Evolutionary conservation across 2,113 vertebrate genomes (phyloP), one percentile per base, ranked within the genome.

Genomic region (Esox niger): DNA sequence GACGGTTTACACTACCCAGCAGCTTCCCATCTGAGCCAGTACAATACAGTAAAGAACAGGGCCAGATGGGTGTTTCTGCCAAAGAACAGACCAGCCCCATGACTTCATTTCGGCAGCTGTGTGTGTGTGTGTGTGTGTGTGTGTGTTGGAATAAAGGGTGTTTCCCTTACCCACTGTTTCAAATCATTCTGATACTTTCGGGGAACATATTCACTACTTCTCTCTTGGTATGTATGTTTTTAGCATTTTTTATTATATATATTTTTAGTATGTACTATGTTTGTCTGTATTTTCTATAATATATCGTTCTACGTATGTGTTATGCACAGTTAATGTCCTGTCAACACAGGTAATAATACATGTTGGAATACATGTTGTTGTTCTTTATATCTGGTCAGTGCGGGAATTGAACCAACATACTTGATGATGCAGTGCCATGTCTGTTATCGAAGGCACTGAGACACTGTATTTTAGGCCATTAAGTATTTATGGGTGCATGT

Each of bases 81-180:
- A 25, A 31, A 59, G 27, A 20, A 20, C 15, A 52, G 7, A 20
- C 15, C n/a, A 52, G 29, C 7, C 27, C 23, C 25, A 83, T 87
- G 82, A 88, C 76, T 64, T 88, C 87, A 87, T 55, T 74, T 1
- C 76, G 72, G 79, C 76, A 77, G 82, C 85, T 64, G 71, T 75
- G 62, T 64, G 66, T 75, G 20, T 61, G 38, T 46, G 62, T 60
- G 62, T 55, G 54, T 64, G 70, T 66, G 62, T 69, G 62, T 52
- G 58, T 54, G 65, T 43, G 54, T 57, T 67, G 31, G n/a, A 23
- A 59, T 13, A 30, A 17, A 59, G 57, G 57, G 57, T 59, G 57
- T 59, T 59, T 17, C 57, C 57, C 57, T 57, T 25, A 31, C 27
- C 20, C 47, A n/a, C 17, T n/a, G 29, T 59, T 59, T n/a, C 30